A percentile compares a stretch with the other conserved stretches of the same genome.
Evolutionary conservation across 2,888 invertebrate species (phyloP).

Genomic region (Drosophila incognita): DNA sequence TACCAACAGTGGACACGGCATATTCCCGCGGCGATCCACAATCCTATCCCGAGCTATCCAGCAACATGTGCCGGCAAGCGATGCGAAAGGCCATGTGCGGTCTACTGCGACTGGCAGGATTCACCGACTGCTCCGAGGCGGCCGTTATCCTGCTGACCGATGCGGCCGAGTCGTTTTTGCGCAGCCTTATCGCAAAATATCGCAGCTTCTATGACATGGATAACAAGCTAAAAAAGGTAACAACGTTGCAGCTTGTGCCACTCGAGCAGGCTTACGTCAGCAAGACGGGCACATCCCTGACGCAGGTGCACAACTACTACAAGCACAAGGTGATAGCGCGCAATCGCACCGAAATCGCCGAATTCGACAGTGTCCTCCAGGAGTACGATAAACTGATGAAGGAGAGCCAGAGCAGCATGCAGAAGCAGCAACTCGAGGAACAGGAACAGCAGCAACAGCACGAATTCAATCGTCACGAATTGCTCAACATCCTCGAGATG

Average conservation of each 20-base stretch:
- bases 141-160: slow-evolving; percentile 81
- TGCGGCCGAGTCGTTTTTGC: slow-evolving; percentile 82
- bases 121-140: slow-evolving; percentile 82
- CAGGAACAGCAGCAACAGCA: slow-evolving; percentile 59
- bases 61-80: slow-evolving; percentile 70
- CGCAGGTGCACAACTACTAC: slow-evolving; percentile 83
- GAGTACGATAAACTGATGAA: slow-evolving; percentile 85
- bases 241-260: slow-evolving; percentile 63
- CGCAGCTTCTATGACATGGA: slow-evolving; percentile 61
- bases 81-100: slow-evolving; percentile 83
- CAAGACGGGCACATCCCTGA: slow-evolving; percentile 81
- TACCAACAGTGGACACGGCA: slow-evolving; percentile 80
- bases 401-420: slow-evolving; percentile 83
- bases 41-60: slow-evolving; percentile 72
- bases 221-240: slow-evolving; percentile 47
- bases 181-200: slow-evolving; percentile 74
- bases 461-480: slow-evolving; percentile 82
- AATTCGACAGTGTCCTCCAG: slow-evolving; percentile 82
- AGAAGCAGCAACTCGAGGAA: slow-evolving; percentile 63
- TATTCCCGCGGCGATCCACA: slow-evolving; percentile 81
- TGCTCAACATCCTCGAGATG: slow-evolving; percentile 83
- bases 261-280: slow-evolving; percentile 82
- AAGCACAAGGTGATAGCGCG: slow-evolving; percentile 83
- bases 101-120: slow-evolving; percentile 82
- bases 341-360: slow-evolving; percentile 82